phyloP scores from a whole-genome alignment of 1,140 invertebrate species.

The Pentalonia nigronervosa region DNA sequence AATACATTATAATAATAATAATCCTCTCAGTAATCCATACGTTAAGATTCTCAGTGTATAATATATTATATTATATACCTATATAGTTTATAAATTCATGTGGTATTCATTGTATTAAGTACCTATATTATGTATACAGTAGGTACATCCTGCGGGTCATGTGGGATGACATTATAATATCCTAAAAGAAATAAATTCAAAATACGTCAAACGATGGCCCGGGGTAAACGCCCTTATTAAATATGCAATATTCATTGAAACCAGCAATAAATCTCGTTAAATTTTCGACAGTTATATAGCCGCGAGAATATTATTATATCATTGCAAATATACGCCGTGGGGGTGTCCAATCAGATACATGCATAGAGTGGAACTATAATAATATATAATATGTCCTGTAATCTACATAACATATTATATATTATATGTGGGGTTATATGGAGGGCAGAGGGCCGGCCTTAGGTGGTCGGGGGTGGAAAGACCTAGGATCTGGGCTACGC shows the following conservation, averaged over 20 bases:
- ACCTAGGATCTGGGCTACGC: not conserved
- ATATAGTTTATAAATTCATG: not conserved
- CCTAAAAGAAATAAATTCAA: slow-evolving; percentile 11
- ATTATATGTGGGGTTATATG: no score
- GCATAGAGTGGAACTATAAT: not conserved
- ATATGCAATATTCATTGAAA: not conserved
- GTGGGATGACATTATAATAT: slow-evolving; percentile 24
- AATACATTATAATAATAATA: not conserved
- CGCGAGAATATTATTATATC: not conserved
- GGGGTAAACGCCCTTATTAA: slow-evolving; percentile 10
- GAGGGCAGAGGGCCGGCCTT: not conserved
- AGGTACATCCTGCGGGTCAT: not conserved
- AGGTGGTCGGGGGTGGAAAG: not conserved
- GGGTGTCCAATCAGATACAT: not conserved
- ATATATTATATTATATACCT: not conserved
- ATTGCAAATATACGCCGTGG: not conserved
- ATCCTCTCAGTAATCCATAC: not conserved
- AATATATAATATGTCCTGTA: not conserved
- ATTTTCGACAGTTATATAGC: not conserved
- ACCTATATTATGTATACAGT: slow-evolving; percentile 15
- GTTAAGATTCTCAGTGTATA: not conserved
- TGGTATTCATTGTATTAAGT: not conserved
- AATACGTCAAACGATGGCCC: not conserved
- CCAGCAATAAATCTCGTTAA: not conserved
- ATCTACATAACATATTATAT: not conserved